Base-by-base conservation (phyloP, 2,797 vertebrate species). In the Channa striata region DNA sequence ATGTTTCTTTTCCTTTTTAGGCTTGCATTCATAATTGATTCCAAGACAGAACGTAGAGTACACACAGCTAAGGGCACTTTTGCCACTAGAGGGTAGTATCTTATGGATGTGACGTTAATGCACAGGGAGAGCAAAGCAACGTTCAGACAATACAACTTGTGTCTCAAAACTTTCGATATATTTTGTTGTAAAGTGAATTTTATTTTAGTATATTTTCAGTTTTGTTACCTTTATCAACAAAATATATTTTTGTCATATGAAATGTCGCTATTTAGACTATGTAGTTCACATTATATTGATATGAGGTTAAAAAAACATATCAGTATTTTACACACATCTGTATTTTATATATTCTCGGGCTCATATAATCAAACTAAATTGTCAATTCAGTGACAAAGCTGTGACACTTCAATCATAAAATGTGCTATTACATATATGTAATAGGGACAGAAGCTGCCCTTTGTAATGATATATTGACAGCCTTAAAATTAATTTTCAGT, bases 51-150 rank as follows among this genome's bases (percentile, higher is more conserved):
- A 58, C 37, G 61, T 68, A 2, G 33, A 66, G 17, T 19, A 68
- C 44, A 68, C 16, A 33, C 20, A 42, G 49, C 17, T 71, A 46
- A 76, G 48, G 61, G 49, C 67, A 53, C 40, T 43, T 46, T 80
- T 73, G 63, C 93, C 94, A 94, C 94, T 91, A 94, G 93, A 92
- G 94, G 93, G 93, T 90, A 88, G 85, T 88, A 83, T 86, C 53
- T 81, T 91, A 91, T 91, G 88, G 71, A 85, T 70, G 74, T 72
- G 59, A 68, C 70, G 57, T 47, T 56, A 79, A 67, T 62, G 66
- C 50, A 53, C 42, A 56, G 60, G 74, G 39, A 68, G 48, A 79
- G 59, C 51, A 69, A 61, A 75, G 23, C 69, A 64, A 30, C 69
- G 17, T 44, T 33, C 20, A 52, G 30, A 51, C 12, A 58, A 33